phyloP scores from a whole-genome alignment of 1,140 invertebrate genomes.

The Lithobius niger region DNA sequence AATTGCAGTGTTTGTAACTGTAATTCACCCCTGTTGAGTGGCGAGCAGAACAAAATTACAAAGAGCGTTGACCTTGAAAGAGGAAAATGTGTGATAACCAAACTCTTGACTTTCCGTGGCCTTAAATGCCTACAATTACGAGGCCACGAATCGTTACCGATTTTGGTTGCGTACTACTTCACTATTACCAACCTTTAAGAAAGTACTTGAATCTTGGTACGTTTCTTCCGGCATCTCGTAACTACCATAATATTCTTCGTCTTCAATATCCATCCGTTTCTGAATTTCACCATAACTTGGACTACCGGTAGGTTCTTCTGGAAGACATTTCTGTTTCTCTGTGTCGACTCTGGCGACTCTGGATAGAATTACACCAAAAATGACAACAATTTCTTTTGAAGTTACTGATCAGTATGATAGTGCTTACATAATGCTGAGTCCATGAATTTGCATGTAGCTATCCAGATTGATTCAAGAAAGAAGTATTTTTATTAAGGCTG shows the following conservation, averaged over 20 bases:
- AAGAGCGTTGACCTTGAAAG: conserved; percentile 3
- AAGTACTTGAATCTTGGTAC: conserved; percentile 92
- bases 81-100: conserved; percentile 2
- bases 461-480: too few relatives aligned
- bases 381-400: neutral
- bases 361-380: neutral
- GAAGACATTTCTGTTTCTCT: too few relatives aligned
- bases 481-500: too few relatives aligned
- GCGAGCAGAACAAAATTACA: conserved; percentile 22
- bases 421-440: too few relatives aligned
- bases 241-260: conserved; percentile 27
- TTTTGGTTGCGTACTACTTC: conserved; percentile 2
- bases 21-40: conserved; percentile 7
- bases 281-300: neutral
- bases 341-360: neutral
- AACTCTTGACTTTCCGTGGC: conserved; percentile 11
- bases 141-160: conserved; percentile 2
- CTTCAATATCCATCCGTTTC: too few relatives aligned
- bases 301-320: neutral
- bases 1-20: conserved; percentile 9
- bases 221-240: conserved; percentile 48
- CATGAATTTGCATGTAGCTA: too few relatives aligned
- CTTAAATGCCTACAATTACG: neutral
- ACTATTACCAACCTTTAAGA: conserved; percentile 58
- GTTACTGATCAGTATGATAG: neutral